These are phyloP conservation scores for Channallabes apus DNA, from an alignment of 2,797 vertebrate species.

Conservation along the genomic window DNA sequence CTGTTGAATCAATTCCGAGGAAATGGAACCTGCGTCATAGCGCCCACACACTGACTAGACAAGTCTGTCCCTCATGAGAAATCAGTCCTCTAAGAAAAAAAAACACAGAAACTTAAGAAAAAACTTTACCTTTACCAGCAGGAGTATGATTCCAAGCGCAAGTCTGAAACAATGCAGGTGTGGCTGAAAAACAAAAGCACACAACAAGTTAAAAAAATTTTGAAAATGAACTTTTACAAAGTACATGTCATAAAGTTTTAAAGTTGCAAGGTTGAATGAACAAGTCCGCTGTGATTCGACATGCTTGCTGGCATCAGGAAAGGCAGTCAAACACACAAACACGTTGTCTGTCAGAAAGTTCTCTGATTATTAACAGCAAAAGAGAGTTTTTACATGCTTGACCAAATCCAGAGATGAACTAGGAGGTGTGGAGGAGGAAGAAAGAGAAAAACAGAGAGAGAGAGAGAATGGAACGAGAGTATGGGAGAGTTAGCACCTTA, in stretches of 20 bases:
- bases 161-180: background rate
- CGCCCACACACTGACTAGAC: background rate
- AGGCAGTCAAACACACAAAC: no score
- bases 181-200: background rate
- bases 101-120: background rate
- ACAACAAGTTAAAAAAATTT: background rate
- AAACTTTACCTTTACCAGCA: background rate
- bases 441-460: no score
- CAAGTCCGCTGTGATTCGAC: no score
- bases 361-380: no score
- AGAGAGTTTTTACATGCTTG: no score
- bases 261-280: no score
- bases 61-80: background rate
- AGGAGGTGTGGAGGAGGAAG: no score
- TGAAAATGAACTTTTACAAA: background rate
- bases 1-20: background rate
- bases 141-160: background rate
- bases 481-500: no score
- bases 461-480: no score
- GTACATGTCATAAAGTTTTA: background rate
- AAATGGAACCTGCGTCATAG: background rate
- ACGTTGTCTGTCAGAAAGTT: no score
- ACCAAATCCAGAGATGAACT: no score
- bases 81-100: background rate
- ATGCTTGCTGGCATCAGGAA: no score